A percentile compares a stretch with the other conserved stretches of the same genome.
Conservation (phyloP, 2,113 vertebrate genomes). For the Sturnira hondurensis region DNA sequence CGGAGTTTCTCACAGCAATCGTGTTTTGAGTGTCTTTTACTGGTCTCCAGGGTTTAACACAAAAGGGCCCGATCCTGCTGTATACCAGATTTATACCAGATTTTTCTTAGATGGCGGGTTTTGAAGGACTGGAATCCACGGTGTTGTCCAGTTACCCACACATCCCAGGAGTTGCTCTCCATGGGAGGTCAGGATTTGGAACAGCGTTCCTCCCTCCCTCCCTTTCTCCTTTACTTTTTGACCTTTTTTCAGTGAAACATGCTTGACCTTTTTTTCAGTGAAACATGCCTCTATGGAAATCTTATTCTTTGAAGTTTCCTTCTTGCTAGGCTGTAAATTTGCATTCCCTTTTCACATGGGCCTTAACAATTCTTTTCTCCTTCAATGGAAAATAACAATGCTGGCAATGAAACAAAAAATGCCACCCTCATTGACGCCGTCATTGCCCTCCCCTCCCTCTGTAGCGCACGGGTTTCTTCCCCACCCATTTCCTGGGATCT, state of each 20-base stretch:
- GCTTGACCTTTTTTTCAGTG: too few relatives aligned
- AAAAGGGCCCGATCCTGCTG: background rate
- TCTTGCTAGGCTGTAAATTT: background rate
- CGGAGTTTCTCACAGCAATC: background rate
- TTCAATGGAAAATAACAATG: background rate
- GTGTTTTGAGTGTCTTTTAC: too few relatives aligned
- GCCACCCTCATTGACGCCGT: background rate
- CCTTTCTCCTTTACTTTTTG: background rate
- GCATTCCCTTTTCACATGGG: background rate
- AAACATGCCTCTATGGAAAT: background rate
- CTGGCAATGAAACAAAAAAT: background rate
- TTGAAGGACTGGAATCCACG: background rate
- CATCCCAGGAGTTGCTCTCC: accelerated
- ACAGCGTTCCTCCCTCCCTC: accelerated
- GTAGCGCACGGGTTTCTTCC: background rate
- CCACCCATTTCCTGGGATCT: background rate
- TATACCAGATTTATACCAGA: accelerated
- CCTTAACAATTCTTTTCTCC: background rate
- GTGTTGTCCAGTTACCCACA: too few relatives aligned
- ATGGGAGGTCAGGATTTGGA: accelerated
- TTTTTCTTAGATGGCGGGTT: accelerated
- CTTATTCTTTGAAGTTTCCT: background rate
- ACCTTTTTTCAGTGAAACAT: too few relatives aligned
- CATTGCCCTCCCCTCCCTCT: background rate
- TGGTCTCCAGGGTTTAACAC: background rate